Percentiles rank a stretch among this genome's conserved stretches.
phyloP scores from a whole-genome alignment of 2,888 invertebrate genomes.

The Melanophora roralis region DNA sequence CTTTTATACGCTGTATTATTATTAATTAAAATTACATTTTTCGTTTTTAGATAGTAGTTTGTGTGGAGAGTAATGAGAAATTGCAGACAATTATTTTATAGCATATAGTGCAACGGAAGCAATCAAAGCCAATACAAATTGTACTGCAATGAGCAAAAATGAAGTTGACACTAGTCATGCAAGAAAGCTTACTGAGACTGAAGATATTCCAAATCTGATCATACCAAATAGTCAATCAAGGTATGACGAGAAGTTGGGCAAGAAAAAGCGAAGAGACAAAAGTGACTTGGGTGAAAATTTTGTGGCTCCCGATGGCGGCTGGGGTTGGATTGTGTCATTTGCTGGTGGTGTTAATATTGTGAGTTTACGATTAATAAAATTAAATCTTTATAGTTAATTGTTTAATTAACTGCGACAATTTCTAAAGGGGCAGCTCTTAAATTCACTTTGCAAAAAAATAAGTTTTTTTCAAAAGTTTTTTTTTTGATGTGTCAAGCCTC shows the following conservation, averaged over 20 bases:
- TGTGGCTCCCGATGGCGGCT: constrained; percentile 86
- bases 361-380: constrained; percentile 74
- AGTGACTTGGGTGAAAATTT: constrained; percentile 79
- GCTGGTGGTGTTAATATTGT: constrained; percentile 86
- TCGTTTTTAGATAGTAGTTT: constrained; percentile 19
- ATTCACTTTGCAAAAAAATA: too few relatives aligned
- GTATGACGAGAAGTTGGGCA: constrained; percentile 34
- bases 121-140: constrained; percentile 7
- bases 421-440: too few relatives aligned
- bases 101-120: constrained; percentile 33
- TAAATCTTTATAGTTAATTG: too few relatives aligned
- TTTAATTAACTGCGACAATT: too few relatives aligned
- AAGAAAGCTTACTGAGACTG: constrained; percentile 4
- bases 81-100: constrained; percentile 20
- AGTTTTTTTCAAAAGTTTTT: too few relatives aligned
- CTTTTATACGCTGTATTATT: too few relatives aligned
- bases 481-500: too few relatives aligned
- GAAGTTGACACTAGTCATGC: background rate
- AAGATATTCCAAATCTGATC: constrained; percentile 51
- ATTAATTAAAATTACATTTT: background rate
- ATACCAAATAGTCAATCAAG: constrained; percentile 58
- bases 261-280: constrained; percentile 74
- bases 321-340: constrained; percentile 84
- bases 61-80: constrained; percentile 40
- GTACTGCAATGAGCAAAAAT: background rate